phyloP scores from a whole-genome alignment of 2,797 vertebrate genomes.

The Pangasius larnaudii region DNA sequence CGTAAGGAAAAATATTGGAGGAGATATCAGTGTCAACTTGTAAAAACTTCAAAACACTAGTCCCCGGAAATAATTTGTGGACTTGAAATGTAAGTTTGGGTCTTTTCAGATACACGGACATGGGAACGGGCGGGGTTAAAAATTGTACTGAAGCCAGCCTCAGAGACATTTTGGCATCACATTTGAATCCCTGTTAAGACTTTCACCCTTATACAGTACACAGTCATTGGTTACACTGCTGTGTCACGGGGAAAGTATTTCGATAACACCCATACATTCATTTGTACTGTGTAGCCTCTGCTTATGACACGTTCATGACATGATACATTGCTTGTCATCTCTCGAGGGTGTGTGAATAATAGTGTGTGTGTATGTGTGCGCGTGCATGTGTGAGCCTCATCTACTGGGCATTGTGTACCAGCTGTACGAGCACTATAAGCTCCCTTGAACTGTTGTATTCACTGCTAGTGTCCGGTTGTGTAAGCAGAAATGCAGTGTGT shows the following conservation, averaged over 20 bases:
- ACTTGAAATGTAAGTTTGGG: too few relatives aligned
- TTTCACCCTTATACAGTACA: not conserved
- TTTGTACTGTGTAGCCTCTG: not conserved
- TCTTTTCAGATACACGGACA: too few relatives aligned
- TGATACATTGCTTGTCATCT: slow-evolving; percentile 28
- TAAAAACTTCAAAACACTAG: too few relatives aligned
- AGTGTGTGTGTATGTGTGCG: not conserved
- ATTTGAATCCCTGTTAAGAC: not conserved
- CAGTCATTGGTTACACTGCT: not conserved
- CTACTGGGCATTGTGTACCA: not conserved
- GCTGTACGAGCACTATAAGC: not conserved
- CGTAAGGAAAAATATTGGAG: too few relatives aligned
- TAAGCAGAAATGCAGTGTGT: not conserved
- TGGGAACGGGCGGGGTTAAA: not conserved
- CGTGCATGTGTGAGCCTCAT: not conserved
- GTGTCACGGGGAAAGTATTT: not conserved
- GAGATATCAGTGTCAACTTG: too few relatives aligned
- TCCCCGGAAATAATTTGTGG: too few relatives aligned
- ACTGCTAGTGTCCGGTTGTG: not conserved
- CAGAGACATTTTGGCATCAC: not conserved
- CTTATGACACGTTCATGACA: slow-evolving; percentile 22
- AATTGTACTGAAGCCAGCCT: not conserved
- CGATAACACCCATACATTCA: not conserved
- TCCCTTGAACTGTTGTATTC: not conserved
- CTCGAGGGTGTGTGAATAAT: slow-evolving; percentile 23